Base-by-base conservation (phyloP, 2,888 invertebrate genomes). In the Phaedon cochleariae region DNA sequence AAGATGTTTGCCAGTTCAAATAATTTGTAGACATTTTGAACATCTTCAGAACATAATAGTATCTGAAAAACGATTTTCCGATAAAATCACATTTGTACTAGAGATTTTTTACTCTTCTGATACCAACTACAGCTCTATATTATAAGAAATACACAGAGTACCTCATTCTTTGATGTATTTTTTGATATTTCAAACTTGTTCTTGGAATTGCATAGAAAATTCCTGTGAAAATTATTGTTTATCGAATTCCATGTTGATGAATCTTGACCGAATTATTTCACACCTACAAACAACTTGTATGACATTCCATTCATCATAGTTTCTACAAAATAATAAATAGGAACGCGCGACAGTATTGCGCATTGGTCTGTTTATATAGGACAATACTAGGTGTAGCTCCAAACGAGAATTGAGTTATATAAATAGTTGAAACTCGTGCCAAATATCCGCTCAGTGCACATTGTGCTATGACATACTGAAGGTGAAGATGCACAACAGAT, bases 341-440 rank as follows among this genome's bases (percentile, higher is more conserved):
- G 41, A 34, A 41, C 41, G 41, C 7, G 17, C 26, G 45, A 57
- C 45, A 26, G 57, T 22, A 61, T 59, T 41, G 45, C 58, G 20
- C 29, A 48, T 51, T 54, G 55, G 62, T 51, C 17, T 66, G 59
- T 62, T 48, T 59, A 41, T 41, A 51, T 55, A 55, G 49, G 59
- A 66, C 62, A 62, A 66, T 58, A 62, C 31, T 54, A 46, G 59
- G 54, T 52, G 59, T 49, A 62, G 59, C 41, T 55, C 15, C 46
- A 53, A 68, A 57, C 46, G 60, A 65, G 65, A 41, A 64, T 57
- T 65, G 49, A 45, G 64, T 70, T 67, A 63, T 67, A 69, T 70
- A 70, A 67, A 70, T 70, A 67, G 67, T 64, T 34, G 41, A 15
- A 37, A 21, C 53, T 26, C 59, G 49, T 64, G 70, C 70, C 70